Base-by-base conservation (phyloP, 2,113 vertebrate genomes). In the Tringa solitaria region DNA sequence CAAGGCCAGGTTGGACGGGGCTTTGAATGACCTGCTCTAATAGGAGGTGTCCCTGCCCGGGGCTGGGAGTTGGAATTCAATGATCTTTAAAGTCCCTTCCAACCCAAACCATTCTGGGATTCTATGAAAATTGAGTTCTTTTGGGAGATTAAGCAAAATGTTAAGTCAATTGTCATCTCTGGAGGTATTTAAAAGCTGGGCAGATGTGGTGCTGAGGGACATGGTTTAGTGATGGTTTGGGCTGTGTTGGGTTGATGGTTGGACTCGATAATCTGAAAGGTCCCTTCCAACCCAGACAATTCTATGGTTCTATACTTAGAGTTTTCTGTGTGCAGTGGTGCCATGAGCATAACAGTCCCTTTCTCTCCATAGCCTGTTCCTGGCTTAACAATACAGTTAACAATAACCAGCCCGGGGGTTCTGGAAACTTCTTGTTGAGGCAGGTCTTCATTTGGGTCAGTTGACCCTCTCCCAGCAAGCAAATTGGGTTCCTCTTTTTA, bases 331-430 rank as follows among this genome's bases (percentile, higher is more conserved):
- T 23, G 68, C 27, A 51, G 2, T 2, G 27, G 22, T 39, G 35
- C 39, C 24, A 2, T 1, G 15, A 77, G 21, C 30, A 4, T 46
- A 46, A 0, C 7, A 17, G 16, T 3, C 35, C 46, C 19, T 51
- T 9, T 60, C 18, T 30, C 48, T 41, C 17, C 30, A 3, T 15
- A 46, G 32, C 73, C 19, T 3, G 0, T 6, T 37, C 35, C 41
- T 27, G 33, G 16, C 28, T 46, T 63, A 16, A 21, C 2, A 43
- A 15, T 15, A 48, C 48, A 60, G 43, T 26, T n/a, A 11, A 26
- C 14, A 45, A 14, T n/a, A 45, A 3, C 12, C 37, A 76, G 27
- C 18, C 35, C 22, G 17, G 14, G 35, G 43, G 5, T 51, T 84
- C 87, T 79, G 80, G 48, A 32, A 64, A 19, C 28, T 46, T 68